Evolutionary conservation across 2,888 invertebrate genomes (phyloP).

Genomic region (Exocentrus adspersus): DNA sequence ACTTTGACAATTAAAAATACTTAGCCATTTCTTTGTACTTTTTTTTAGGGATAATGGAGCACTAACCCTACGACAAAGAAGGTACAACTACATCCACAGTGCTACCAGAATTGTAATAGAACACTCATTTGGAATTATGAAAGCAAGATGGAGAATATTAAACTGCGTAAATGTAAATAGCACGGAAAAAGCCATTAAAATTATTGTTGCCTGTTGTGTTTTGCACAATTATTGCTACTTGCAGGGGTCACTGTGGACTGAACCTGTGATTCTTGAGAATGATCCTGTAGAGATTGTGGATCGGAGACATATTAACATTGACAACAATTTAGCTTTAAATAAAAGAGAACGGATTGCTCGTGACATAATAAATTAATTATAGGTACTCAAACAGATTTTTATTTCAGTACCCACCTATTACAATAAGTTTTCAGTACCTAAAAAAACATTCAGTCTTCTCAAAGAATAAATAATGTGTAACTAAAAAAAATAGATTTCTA

Average conservation of each 20-base stretch:
- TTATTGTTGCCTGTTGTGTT: constrained; percentile 16
- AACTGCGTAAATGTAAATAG: constrained; percentile 9
- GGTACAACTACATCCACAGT: constrained; percentile 3
- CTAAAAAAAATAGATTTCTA: no score
- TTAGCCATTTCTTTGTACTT: no score
- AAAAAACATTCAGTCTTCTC: neutral
- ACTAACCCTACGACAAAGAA: neutral
- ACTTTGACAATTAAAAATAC: no score
- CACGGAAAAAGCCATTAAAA: constrained; percentile 6
- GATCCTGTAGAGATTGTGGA: neutral
- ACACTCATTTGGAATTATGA: constrained; percentile 12
- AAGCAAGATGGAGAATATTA: constrained; percentile 13
- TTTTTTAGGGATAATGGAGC: neutral
- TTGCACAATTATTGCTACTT: constrained; percentile 19
- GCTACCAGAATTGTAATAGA: constrained; percentile 4
- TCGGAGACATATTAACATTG: neutral
- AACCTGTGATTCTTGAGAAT: neutral
- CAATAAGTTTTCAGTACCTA: no score
- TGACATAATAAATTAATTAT: neutral
- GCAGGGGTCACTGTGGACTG: constrained; percentile 2
- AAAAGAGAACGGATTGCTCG: neutral
- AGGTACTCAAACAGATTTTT: no score
- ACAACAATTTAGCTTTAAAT: neutral
- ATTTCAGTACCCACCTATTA: no score
- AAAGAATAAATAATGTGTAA: no score